A percentile compares a stretch with the other conserved stretches of the same genome.
Evolutionary conservation across 1,140 invertebrate species (phyloP).

Genomic region (Copidosoma floridanum): DNA sequence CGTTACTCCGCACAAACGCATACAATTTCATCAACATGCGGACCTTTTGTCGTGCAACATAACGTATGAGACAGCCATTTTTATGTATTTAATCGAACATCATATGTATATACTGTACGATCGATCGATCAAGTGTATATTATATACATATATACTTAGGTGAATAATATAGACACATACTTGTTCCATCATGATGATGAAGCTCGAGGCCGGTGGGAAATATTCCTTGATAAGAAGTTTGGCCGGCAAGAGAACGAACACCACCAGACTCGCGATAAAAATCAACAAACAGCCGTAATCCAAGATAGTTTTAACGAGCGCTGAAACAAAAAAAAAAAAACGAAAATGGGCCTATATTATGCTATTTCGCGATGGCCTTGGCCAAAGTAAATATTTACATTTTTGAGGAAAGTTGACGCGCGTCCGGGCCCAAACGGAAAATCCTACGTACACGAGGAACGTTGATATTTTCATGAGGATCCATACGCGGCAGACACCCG

Average conservation of each 20-base stretch:
- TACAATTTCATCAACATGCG: conserved; percentile 84
- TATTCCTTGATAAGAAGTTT: conserved; percentile 54
- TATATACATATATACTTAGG: too few species aligned
- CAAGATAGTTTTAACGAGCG: too few species aligned
- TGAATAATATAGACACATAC: too few species aligned
- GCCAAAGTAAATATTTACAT: conserved; percentile 38
- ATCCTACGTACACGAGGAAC: conserved; percentile 57
- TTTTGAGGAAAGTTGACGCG: conserved; percentile 38
- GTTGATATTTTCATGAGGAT: conserved; percentile 57
- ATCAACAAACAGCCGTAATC: conserved; percentile 50
- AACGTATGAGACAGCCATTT: too few species aligned
- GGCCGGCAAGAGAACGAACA: conserved; percentile 59
- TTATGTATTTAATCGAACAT: too few species aligned
- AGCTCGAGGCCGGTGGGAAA: conserved; percentile 62
- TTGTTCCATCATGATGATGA: conserved; percentile 64
- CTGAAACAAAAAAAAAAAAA: too few species aligned
- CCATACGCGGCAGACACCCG: conserved; percentile 60
- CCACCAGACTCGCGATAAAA: conserved; percentile 51
- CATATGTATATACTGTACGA: too few species aligned
- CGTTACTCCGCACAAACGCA: conserved; percentile 74
- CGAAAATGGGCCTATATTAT: too few species aligned
- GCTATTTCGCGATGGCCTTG: not conserved
- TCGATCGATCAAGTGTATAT: too few species aligned
- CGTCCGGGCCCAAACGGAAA: conserved; percentile 58
- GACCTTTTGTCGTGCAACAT: too few species aligned